Conservation (phyloP, 2,797 vertebrate species). For the Gymnothorax reevesii region DNA sequence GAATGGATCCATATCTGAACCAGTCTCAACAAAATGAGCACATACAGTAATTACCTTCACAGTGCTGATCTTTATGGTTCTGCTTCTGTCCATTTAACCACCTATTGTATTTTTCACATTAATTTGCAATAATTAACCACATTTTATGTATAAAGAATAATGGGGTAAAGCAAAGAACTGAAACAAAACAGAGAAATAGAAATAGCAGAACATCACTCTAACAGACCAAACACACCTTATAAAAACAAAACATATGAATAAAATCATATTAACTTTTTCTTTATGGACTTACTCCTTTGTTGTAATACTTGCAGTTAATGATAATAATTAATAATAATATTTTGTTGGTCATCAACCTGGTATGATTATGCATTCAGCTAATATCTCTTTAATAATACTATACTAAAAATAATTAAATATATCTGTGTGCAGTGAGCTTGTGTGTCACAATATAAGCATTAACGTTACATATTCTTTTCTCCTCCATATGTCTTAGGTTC, state of each 20-base stretch:
- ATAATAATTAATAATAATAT: neutral
- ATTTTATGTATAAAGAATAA: neutral
- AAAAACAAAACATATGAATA: neutral
- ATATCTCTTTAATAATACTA: neutral
- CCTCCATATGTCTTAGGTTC: constrained; percentile 53
- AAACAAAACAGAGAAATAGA: neutral
- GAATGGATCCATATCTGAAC: no score
- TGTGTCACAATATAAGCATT: constrained; percentile 12
- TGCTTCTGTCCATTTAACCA: no score
- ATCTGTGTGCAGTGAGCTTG: neutral
- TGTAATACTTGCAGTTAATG: neutral
- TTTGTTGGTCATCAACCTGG: neutral
- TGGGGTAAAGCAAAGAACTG: neutral
- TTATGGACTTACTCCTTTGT: no score
- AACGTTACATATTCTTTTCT: constrained; percentile 37
- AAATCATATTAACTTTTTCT: neutral
- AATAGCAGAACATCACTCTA: neutral
- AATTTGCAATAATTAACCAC: neutral
- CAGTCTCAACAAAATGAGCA: no score
- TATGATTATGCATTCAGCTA: neutral
- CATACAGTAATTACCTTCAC: no score
- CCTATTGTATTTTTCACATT: neutral
- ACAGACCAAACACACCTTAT: neutral
- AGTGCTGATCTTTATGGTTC: no score
- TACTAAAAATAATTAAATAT: constrained; percentile 12